A percentile compares a stretch with the other conserved stretches of the same genome.
Conservation (phyloP, 2,797 vertebrate species). For the Hypotaenidia okinawae region DNA sequence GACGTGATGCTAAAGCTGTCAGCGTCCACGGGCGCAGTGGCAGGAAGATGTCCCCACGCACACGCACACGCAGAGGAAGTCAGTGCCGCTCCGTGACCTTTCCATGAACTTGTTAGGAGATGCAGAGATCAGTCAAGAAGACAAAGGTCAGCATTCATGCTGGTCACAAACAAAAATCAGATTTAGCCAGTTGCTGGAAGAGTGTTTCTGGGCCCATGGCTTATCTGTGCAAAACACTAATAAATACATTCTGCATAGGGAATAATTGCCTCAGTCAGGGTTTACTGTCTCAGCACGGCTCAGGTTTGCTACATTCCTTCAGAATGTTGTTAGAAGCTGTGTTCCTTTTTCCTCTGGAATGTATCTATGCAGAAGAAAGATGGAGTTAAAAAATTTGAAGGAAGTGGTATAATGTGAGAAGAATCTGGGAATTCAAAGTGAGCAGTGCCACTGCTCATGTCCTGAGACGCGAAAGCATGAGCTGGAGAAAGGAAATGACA, state of each 20-base stretch:
- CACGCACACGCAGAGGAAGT: constrained; percentile 69
- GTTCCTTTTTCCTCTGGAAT: constrained; percentile 6
- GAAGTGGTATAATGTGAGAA: background rate
- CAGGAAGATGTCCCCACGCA: constrained; percentile 48
- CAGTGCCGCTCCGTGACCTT: constrained; percentile 87
- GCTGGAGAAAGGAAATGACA: constrained; percentile 3
- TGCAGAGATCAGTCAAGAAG: constrained; percentile 86
- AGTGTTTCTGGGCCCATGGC: constrained; percentile 65
- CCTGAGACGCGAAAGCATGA: background rate
- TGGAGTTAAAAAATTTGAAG: constrained; percentile 17
- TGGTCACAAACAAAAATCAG: constrained; percentile 90
- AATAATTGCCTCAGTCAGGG: background rate
- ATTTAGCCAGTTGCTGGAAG: constrained; percentile 82
- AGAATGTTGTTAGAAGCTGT: background rate
- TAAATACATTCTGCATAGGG: constrained; percentile 1
- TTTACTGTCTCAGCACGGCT: background rate
- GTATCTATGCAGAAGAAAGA: background rate
- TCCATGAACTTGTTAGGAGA: constrained; percentile 89
- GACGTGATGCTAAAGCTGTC: constrained; percentile 3
- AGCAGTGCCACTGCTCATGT: background rate
- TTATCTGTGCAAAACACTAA: constrained; percentile 46
- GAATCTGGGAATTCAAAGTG: constrained; percentile 12
- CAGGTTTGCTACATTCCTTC: background rate
- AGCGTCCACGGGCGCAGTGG: constrained; percentile 74
- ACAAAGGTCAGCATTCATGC: constrained; percentile 91